Conservation (phyloP, 2,888 invertebrate genomes). For the Pristionchus entomophagus region DNA sequence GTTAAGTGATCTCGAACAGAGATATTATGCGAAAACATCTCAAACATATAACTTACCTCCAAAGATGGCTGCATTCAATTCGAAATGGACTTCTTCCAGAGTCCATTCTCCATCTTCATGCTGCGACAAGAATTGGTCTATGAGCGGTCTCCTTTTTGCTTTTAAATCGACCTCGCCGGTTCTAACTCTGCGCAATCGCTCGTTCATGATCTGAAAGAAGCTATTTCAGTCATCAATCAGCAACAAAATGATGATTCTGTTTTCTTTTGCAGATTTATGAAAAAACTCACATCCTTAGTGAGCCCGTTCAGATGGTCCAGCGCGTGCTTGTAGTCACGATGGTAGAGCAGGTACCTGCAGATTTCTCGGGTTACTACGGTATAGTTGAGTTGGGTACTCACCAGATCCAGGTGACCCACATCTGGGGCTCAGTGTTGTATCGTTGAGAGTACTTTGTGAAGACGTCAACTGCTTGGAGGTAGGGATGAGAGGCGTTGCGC, state of each 20-base stretch:
- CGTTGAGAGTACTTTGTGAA: conserved; percentile 52
- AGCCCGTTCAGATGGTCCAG: conserved; percentile 45
- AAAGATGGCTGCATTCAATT: conserved; percentile 79
- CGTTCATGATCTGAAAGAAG: conserved; percentile 24
- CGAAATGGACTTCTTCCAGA: conserved; percentile 77
- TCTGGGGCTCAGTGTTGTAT: conserved; percentile 30
- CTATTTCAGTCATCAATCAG: neutral
- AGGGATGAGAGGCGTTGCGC: conserved; percentile 48
- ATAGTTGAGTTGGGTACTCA: neutral
- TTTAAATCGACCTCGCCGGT: conserved; percentile 31
- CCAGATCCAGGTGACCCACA: conserved; percentile 43
- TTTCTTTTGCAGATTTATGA: no score
- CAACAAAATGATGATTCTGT: no score
- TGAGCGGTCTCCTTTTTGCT: conserved; percentile 74
- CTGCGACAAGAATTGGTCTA: conserved; percentile 77
- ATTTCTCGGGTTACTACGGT: neutral
- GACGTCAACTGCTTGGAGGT: conserved; percentile 53
- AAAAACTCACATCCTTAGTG: conserved; percentile 31
- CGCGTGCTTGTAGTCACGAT: conserved; percentile 2
- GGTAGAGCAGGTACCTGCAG: conserved; percentile 36
- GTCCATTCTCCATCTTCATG: conserved; percentile 73
- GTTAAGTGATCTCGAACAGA: no score
- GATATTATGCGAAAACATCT: no score
- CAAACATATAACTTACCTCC: conserved; percentile 63
- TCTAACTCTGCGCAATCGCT: neutral